phyloP scores from a whole-genome alignment of 2,888 invertebrate species.

The Oligia latruncula region DNA sequence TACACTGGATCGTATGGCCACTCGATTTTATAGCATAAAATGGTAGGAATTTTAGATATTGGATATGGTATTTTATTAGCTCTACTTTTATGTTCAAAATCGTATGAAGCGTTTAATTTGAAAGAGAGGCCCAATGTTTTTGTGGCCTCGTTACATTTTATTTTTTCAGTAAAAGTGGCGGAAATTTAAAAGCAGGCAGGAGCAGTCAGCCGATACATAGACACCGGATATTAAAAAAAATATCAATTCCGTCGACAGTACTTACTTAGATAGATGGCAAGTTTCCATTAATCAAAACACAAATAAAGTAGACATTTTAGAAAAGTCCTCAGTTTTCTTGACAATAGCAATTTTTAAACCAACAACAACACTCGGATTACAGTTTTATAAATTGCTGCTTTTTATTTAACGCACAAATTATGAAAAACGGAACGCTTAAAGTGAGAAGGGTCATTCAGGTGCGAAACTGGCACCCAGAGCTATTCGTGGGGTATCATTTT shows the following conservation, averaged over 20 bases:
- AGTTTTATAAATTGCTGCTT: slow-evolving; percentile 69
- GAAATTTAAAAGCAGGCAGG: slow-evolving; percentile 47
- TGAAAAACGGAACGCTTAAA: slow-evolving; percentile 68
- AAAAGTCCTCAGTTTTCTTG: slow-evolving; percentile 54
- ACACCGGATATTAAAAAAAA: slow-evolving; percentile 62
- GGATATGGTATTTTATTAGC: slow-evolving; percentile 37
- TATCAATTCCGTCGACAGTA: slow-evolving; percentile 26
- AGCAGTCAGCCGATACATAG: slow-evolving; percentile 23
- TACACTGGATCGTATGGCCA: slow-evolving; percentile 29
- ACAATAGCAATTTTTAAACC: slow-evolving; percentile 68
- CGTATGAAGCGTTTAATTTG: slow-evolving; percentile 33
- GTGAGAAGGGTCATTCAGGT: slow-evolving; percentile 66
- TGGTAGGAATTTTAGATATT: slow-evolving; percentile 40
- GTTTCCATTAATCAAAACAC: slow-evolving; percentile 53
- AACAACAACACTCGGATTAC: slow-evolving; percentile 68
- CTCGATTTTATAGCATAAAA: slow-evolving; percentile 54
- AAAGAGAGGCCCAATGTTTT: slow-evolving; percentile 21
- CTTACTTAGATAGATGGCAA: slow-evolving; percentile 19
- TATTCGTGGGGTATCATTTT: slow-evolving; percentile 30
- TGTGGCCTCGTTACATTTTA: slow-evolving; percentile 14
- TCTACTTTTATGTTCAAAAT: slow-evolving; percentile 29
- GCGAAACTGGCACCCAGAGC: slow-evolving; percentile 37
- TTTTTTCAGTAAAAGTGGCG: slow-evolving; percentile 37
- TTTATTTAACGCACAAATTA: slow-evolving; percentile 68
- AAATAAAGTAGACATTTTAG: slow-evolving; percentile 42